phyloP scores from a whole-genome alignment of 2,888 invertebrate species.

The Eucera pruinosa region DNA sequence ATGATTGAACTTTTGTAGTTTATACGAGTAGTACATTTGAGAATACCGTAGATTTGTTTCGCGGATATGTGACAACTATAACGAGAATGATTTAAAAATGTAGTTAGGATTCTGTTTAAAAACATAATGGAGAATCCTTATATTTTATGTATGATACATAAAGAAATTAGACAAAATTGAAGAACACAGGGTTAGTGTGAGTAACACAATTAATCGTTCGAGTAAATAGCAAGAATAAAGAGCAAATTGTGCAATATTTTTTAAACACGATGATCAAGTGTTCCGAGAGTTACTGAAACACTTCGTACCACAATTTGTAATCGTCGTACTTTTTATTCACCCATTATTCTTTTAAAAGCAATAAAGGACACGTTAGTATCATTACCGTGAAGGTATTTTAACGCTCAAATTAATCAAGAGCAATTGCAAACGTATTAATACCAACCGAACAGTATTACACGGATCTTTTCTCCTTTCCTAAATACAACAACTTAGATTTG shows the following conservation, averaged over 20 bases:
- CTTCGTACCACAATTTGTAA: not conserved
- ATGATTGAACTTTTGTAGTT: too few relatives aligned
- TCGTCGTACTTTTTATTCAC: not conserved
- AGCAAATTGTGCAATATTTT: conserved; percentile 14
- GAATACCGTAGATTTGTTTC: too few relatives aligned
- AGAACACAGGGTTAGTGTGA: not conserved
- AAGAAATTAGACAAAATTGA: not conserved
- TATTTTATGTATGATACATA: not conserved
- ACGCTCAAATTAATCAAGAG: not conserved
- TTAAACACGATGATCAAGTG: not conserved
- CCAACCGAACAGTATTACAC: conserved; percentile 4
- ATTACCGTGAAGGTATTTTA: not conserved
- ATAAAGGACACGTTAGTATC: not conserved
- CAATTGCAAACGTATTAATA: not conserved
- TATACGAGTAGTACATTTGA: too few relatives aligned
- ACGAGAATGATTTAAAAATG: too few relatives aligned
- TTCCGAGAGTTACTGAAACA: too few relatives aligned
- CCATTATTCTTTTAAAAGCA: not conserved
- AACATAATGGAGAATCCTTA: not conserved
- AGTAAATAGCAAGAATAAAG: too few relatives aligned
- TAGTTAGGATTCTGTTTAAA: too few relatives aligned
- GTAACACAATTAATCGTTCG: not conserved
- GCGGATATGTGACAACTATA: too few relatives aligned
- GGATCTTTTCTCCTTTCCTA: not conserved
- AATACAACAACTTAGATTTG: not conserved